These are phyloP conservation scores for Plotosus lineatus DNA, from an alignment of 2,113 vertebrate species.

Conservation along the genomic window DNA sequence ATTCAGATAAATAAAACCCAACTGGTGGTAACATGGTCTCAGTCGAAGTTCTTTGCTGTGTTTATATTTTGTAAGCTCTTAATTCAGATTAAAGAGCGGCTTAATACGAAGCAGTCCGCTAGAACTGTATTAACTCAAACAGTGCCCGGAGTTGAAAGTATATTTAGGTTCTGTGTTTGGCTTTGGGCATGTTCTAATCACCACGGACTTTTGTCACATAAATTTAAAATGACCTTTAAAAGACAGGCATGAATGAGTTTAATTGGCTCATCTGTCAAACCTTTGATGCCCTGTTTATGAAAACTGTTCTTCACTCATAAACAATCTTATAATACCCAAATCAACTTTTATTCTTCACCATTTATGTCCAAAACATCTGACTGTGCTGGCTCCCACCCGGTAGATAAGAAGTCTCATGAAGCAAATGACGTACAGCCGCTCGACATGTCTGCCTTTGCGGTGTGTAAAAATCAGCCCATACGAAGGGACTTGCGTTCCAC, in stretches of 20 bases:
- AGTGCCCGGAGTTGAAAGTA: background rate
- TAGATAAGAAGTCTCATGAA: background rate
- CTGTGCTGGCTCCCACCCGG: background rate
- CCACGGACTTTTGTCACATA: background rate
- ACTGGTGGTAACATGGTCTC: background rate
- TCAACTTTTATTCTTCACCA: background rate
- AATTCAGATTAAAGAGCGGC: background rate
- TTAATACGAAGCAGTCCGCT: background rate
- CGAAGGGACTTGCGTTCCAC: conserved; percentile 46
- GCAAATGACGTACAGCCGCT: background rate
- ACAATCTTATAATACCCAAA: background rate
- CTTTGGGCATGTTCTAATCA: background rate
- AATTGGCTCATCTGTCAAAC: background rate
- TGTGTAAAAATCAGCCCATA: conserved; percentile 26
- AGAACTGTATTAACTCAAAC: background rate
- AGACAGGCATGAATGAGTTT: background rate
- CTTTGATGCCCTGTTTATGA: background rate
- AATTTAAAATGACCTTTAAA: background rate
- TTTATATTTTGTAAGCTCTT: background rate
- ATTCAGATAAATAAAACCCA: background rate
- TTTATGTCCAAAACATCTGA: background rate
- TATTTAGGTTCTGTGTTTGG: background rate
- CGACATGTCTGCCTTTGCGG: conserved; percentile 25
- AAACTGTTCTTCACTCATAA: background rate
- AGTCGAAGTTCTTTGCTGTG: background rate